Evolutionary conservation across 2,888 invertebrate genomes (phyloP).

Genomic region (Ctena decussata): DNA sequence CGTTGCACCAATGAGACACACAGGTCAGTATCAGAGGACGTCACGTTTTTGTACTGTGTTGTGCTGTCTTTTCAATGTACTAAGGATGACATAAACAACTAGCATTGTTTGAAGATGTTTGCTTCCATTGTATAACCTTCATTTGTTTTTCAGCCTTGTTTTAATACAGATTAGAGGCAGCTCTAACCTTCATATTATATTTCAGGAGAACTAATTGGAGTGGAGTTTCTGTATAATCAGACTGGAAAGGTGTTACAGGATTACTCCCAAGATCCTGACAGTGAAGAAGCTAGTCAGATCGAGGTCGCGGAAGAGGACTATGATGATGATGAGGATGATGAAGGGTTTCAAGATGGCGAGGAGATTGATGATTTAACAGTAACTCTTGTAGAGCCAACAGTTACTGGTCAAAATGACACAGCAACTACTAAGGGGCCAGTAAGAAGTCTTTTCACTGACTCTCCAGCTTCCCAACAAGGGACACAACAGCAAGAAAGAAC

Average conservation of each 20-base stretch:
- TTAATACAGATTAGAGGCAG: neutral
- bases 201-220: conserved; percentile 1
- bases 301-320: neutral
- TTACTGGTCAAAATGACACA: too few relatives aligned
- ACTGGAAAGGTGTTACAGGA: neutral
- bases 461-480: too few relatives aligned
- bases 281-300: neutral
- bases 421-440: too few relatives aligned
- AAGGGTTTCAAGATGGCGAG: conserved; percentile 24
- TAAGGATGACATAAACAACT: too few relatives aligned
- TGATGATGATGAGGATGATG: neutral
- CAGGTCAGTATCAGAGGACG: conserved; percentile 29
- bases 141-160: too few relatives aligned
- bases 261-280: neutral
- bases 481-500: too few relatives aligned
- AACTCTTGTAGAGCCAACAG: neutral
- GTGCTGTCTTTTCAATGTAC: too few relatives aligned
- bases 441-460: too few relatives aligned
- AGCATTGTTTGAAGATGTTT: neutral
- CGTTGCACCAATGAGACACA: conserved; percentile 42
- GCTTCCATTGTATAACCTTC: too few relatives aligned
- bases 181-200: neutral
- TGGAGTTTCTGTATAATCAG: neutral
- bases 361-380: neutral
- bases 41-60: too few relatives aligned